Evolutionary conservation across 2,797 vertebrate genomes (phyloP), one percentile per base, ranked within the genome.

Genomic region (Erethizon dorsatum): DNA sequence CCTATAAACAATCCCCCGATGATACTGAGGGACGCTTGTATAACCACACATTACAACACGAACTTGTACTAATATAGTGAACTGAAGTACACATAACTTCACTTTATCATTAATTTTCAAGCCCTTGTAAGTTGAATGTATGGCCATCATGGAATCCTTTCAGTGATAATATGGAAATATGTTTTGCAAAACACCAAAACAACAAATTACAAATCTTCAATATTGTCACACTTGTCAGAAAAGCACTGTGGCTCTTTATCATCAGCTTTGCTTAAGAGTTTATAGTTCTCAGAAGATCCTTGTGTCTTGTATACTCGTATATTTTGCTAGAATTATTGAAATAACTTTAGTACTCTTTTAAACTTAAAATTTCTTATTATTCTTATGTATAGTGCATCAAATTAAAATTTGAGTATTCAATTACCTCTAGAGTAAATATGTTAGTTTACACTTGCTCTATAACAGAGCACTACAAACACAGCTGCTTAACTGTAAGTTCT

Each of bases 261-360:
- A 28, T 41, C 18, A 69, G 47, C 10, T 77, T 57, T 67, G 65
- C n/a, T 83, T 82, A 80, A 79, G 71, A 61, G 4, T 77, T 82
- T 85, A 50, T 14, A 52, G 3, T 78, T 63, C 33, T 89, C 52
- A 57, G 57, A 37, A 59, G 26, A 77, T 2, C 1, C 5, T 75
- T 94, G 15, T 22, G 57, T 61, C 33, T 77, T 77, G 15, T 13
- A 14, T 33, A 47, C 12, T 9, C 2, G 18, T 82, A 0, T 17
- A 15, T 88, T 93, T 95, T 91, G 4, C 54, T 12, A 77, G 59
- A 82, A 80, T 88, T 50, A 82, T 50, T 94, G 82, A 63, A 50
- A 18, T n/a, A 89, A 28, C 0, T 63, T 88, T 37, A 71, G 5
- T 78, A 20, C 9, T 47, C 50, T 26, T 92, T 87, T 87, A 26